Conservation (phyloP, 2,797 vertebrate species). For the Meriones psammophilus region DNA sequence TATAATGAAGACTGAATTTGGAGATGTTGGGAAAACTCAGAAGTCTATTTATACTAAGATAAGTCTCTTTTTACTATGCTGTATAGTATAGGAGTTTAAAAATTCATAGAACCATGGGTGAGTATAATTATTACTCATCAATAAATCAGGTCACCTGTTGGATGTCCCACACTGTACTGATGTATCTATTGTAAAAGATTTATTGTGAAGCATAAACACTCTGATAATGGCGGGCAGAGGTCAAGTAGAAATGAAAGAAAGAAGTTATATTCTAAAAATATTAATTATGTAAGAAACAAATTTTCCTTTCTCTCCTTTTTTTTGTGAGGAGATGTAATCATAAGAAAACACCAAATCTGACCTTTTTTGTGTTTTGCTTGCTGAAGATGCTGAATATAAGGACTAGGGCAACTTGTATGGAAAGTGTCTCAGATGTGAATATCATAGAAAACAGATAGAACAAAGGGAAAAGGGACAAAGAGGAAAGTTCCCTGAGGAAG, state of each 20-base stretch:
- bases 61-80: neutral
- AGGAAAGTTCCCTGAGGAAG: no score
- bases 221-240: neutral
- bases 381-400: neutral
- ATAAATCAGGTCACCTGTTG: neutral
- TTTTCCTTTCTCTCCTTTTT: neutral
- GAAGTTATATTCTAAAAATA: neutral
- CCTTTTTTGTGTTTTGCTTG: neutral
- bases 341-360: neutral
- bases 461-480: neutral
- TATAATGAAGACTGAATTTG: slow-evolving; percentile 21
- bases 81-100: neutral
- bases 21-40: slow-evolving; percentile 16
- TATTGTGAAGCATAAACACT: neutral
- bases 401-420: neutral
- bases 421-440: neutral
- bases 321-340: neutral
- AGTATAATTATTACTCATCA: neutral
- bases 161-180: neutral
- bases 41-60: neutral
- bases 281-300: slow-evolving; percentile 39
- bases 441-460: neutral
- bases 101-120: neutral
- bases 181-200: neutral
- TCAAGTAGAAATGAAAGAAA: neutral